These are phyloP conservation scores for Lepidocyrtoides sp. DNA, from an alignment of 2,888 invertebrate species.

Conservation along the genomic window DNA sequence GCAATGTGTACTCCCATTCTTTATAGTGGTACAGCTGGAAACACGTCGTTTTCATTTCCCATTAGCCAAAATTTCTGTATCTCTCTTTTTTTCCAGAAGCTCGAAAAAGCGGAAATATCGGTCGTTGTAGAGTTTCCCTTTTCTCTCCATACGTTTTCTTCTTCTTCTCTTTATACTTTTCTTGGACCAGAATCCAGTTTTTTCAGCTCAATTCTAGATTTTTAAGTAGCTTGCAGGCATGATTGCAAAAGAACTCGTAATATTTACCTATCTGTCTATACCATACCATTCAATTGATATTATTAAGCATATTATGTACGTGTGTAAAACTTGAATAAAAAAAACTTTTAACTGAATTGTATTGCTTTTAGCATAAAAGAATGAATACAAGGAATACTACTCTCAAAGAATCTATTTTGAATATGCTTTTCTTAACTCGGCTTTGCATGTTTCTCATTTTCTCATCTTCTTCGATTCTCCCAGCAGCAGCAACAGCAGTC, in stretches of 20 bases:
- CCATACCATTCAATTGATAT: background rate
- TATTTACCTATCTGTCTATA: background rate
- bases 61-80: constrained; percentile 35
- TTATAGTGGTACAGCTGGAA: background rate
- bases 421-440: constrained; percentile 9
- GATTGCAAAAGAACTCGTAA: constrained; percentile 67
- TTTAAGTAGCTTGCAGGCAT: constrained; percentile 53
- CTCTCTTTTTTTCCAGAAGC: constrained; percentile 33
- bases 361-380: background rate
- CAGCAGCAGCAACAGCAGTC: no score
- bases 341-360: constrained; percentile 6
- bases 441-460: constrained; percentile 25
- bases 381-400: constrained; percentile 1
- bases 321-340: background rate
- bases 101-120: constrained; percentile 19
- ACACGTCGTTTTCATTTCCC: constrained; percentile 42
- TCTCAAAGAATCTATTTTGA: background rate
- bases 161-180: no score
- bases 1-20: background rate
- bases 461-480: background rate
- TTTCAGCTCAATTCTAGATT: background rate
- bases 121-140: constrained; percentile 23
- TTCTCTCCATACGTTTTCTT: no score
- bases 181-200: background rate
- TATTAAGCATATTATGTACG: background rate